Base-by-base conservation (phyloP, 2,113 vertebrate genomes). In the crab-eating macaque (Macaca fascicularis) region DNA sequence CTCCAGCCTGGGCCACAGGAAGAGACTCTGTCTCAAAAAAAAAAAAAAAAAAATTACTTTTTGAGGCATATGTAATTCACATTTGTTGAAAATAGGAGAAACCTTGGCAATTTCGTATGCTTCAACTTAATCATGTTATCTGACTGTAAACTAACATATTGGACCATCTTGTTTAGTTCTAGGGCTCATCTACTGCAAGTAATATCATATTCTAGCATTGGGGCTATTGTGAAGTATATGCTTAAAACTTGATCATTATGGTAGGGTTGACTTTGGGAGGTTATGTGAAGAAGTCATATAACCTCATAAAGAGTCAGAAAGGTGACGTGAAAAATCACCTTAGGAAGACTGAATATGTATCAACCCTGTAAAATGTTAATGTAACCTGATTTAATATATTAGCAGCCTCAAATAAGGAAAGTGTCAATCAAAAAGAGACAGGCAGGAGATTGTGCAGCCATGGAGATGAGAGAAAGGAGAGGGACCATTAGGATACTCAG, bases 241-340 rank as follows among this genome's bases (percentile, higher is more conserved):
- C 43, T 87, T 45, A 45, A 83, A 55, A 69, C 12, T 76, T 64
- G 30, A 14, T 40, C 20, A 4, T 14, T 57, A 30, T 45, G 27
- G 7, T 86, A 22, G 11, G 4, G 35, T 48, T 93, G 50, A 4
- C 38, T 69, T 90, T 76, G 30, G 85, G 40, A 76, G 48, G 32
- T 57, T 67, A 61, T 38, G 17, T 61, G 40, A 3, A n/a, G 43
- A 76, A 94, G 95, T 61, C 14, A 30, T 22, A 43, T 9, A 57
- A 87, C 52, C 25, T 94, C 27, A 19, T 19, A 35, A 76, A 67
- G 76, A 27, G 43, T 89, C 20, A 43, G 40, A 59, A 61, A 67
- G 45, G 48, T 70, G 38, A 75, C 17, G 7, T 52, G 35, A 93
- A 96, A 92, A 93, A 74, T 95, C 70, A 48, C 19, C 74, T 97